Evolutionary conservation across 2,888 invertebrate genomes (phyloP), one percentile per base, ranked within the genome.

Genomic region (Cerastis rubricosa): DNA sequence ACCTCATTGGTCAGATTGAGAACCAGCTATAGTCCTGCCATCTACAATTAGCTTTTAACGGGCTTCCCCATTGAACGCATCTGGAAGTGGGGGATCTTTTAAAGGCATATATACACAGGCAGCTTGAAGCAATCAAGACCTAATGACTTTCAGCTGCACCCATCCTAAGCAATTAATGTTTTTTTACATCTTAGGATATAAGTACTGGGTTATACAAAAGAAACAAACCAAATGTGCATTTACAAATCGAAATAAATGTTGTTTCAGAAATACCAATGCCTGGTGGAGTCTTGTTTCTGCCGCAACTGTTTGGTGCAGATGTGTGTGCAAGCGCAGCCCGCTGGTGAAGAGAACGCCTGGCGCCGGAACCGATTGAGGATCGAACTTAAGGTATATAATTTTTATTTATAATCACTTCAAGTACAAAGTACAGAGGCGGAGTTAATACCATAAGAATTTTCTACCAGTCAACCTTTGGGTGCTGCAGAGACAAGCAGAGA

Each of bases 301-400:
- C 97, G 98, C 89, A 98, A 98, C 86, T 99, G 99, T 91, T 96
- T 99, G 59, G 97, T 98, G 68, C 98, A 99, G 93, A 98, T 99
- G 97, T 98, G 98, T 78, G 96, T 98, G 75, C 97, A 98, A 85
- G 97, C 97, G 43, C 97, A 97, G 91, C 97, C 97, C 70, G 97
- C 97, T 70, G 97, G 97, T 73, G 97, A 98, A 91, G 98, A 98
- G 94, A 98, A 98, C 93, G 97, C 98, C 0, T 99, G 99, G 98
- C 97, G 99, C 51, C 97, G 98, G 87, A 98, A 98, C 90, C 97
- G 99, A 45, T 95, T 99, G 49, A 96, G 98, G 45, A 98, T 97
- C 85, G 99, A 99, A 94, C 97, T 98, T 40, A 97, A 97, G 94
- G 97, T 97, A 85, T n/a, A 14, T 35, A 35, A 2, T 35, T 35